phyloP scores from a whole-genome alignment of 2,888 invertebrate genomes.

The Tortricodes alternella region DNA sequence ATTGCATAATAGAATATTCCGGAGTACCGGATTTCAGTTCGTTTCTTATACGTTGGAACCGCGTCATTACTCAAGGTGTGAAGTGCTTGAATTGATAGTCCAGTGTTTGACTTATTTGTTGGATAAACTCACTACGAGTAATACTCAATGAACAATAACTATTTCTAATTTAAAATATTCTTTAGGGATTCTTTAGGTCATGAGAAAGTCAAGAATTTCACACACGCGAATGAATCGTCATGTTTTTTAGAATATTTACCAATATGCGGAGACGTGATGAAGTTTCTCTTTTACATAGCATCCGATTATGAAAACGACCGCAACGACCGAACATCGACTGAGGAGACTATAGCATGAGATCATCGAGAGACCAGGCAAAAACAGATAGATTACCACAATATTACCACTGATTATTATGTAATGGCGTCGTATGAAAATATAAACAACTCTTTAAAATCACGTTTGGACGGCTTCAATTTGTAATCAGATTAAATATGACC shows the following conservation, averaged over 20 bases:
- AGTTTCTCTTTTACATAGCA: slow-evolving; percentile 24
- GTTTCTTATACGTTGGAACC: not conserved
- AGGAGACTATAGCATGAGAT: slow-evolving; percentile 54
- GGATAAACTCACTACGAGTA: too few species aligned
- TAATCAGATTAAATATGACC: not conserved
- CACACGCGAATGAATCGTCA: not conserved
- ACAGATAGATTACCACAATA: slow-evolving; percentile 45
- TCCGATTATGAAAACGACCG: slow-evolving; percentile 15
- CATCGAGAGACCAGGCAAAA: slow-evolving; percentile 56
- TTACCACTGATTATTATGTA: slow-evolving; percentile 16
- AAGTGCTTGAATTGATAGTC: too few species aligned
- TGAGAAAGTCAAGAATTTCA: slow-evolving; percentile 21
- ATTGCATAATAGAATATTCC: not conserved
- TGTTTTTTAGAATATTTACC: slow-evolving; percentile 20
- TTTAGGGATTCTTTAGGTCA: too few species aligned
- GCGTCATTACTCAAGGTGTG: slow-evolving; percentile 7
- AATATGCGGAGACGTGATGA: slow-evolving; percentile 1
- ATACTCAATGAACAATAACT: too few species aligned
- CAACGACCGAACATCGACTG: slow-evolving; percentile 16
- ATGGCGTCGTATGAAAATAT: slow-evolving; percentile 50
- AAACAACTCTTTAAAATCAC: slow-evolving; percentile 7
- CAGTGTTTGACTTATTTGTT: too few species aligned
- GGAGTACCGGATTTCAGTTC: slow-evolving; percentile 3
- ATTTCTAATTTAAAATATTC: too few species aligned
- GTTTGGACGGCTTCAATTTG: not conserved